Base-by-base conservation (phyloP, 2,797 vertebrate genomes). In the Scarus forsteni region DNA sequence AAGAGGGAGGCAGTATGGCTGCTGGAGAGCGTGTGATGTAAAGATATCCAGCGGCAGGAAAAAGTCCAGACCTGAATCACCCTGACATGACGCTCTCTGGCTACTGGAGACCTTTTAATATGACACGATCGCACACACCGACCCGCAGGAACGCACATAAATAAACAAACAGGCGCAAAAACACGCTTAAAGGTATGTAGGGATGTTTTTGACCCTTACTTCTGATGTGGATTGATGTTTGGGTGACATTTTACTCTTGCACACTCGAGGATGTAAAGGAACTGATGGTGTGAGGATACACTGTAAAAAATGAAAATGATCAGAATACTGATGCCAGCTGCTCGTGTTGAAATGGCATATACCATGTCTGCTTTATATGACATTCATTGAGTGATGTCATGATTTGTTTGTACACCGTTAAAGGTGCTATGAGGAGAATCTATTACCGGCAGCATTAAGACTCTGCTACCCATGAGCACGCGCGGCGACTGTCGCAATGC, bases 51-150 rank as follows among this genome's bases (percentile, higher is more conserved):
- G 8, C n/a, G 0, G 65, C 58, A 61, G 64, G 70, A 79, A 54
- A 56, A 19, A 60, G 63, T 50, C 51, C 60, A 72, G 77, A 72
- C 51, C 69, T 70, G 61, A 72, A 75, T 80, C 61, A 84, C 66
- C 55, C 70, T 62, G 71, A 76, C 70, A 62, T 63, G 66, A 63
- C 12, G 35, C 65, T 59, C 57, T 82, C 54, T 60, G 75, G 81
- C 72, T 72, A 60, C 53, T 55, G 71, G 51, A 77, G 77, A 83
- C 65, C 78, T 88, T 86, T 79, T 61, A 80, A 46, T 62, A 44
- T 75, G 66, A 67, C 51, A 8, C 3, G 18, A 8, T 50, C 46
- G 14, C 27, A 73, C 43, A 51, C 11, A 55, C 1, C 9, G 5
- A 39, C 7, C 38, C 5, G 9, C 38, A 39, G 38, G 38, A 39